Evolutionary conservation across 2,888 invertebrate species (phyloP).

Genomic region (Thumatha senex): DNA sequence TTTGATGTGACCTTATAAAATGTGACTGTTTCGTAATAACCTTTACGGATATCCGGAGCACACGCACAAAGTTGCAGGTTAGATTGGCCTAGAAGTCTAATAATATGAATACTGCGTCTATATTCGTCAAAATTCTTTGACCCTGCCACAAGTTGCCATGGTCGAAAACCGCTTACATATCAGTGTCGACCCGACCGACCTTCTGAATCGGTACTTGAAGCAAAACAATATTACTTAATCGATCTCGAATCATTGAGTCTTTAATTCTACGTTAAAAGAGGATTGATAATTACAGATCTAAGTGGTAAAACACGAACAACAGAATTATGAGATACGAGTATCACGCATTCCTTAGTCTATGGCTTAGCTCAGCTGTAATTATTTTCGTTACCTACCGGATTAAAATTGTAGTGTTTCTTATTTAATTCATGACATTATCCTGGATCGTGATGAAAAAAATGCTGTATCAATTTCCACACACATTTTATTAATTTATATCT

Average conservation of each 20-base stretch:
- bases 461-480: too few species aligned
- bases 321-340: not conserved
- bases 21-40: too few species aligned
- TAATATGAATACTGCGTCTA: conserved; percentile 48
- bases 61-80: conserved; percentile 5
- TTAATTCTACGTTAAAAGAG: conserved; percentile 23
- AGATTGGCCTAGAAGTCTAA: not conserved
- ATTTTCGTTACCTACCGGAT: not conserved
- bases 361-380: not conserved
- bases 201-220: conserved; percentile 35
- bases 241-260: conserved; percentile 22
- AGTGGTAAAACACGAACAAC: not conserved
- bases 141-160: conserved; percentile 49
- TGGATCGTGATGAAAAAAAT: too few species aligned
- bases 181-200: conserved; percentile 30
- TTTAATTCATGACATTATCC: too few species aligned
- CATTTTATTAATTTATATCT: too few species aligned
- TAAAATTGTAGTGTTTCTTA: not conserved
- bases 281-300: too few species aligned
- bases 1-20: too few species aligned
- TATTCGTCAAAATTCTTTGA: conserved; percentile 47
- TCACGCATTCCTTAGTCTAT: too few species aligned
- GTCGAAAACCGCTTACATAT: conserved; percentile 45
- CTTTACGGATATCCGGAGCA: too few species aligned
- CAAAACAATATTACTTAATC: conserved; percentile 38